phyloP scores from a whole-genome alignment of 2,888 invertebrate genomes.

The Lasius platythorax region DNA sequence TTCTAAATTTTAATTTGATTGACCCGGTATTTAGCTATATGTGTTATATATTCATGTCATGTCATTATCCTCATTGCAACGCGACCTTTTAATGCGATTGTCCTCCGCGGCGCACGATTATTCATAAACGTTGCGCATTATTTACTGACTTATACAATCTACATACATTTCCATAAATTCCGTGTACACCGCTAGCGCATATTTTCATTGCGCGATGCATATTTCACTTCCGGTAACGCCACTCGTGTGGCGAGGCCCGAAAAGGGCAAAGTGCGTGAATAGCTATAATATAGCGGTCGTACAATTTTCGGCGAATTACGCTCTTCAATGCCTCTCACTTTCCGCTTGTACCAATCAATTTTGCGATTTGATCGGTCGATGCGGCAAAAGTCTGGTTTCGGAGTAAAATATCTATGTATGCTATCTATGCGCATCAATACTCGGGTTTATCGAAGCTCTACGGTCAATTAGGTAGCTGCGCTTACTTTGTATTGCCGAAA shows the following conservation, averaged over 20 bases:
- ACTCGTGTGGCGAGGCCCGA: background rate
- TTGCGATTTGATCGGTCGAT: conserved; percentile 60
- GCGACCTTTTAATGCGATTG: conserved; percentile 25
- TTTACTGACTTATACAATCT: conserved; percentile 39
- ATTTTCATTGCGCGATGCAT: conserved; percentile 33
- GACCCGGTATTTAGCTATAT: background rate
- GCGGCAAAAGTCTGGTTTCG: conserved; percentile 61
- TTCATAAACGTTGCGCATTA: conserved; percentile 40
- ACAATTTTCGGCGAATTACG: conserved; percentile 65
- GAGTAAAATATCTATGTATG: conserved; percentile 66
- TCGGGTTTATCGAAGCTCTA: conserved; percentile 76
- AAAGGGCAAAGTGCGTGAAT: conserved; percentile 14
- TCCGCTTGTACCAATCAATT: conserved; percentile 72
- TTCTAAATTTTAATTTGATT: conserved; percentile 32
- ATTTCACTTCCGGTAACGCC: conserved; percentile 26
- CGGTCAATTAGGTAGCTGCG: conserved; percentile 78
- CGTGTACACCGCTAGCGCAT: background rate
- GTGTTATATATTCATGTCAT: conserved; percentile 10
- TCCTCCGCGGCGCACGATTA: conserved; percentile 11
- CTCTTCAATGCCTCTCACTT: conserved; percentile 70
- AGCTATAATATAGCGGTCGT: background rate
- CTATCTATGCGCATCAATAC: conserved; percentile 76
- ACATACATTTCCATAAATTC: conserved; percentile 42
- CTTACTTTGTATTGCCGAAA: conserved; percentile 63
- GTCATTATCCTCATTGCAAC: conserved; percentile 1